These are phyloP conservation scores for Plebejus argus DNA, from an alignment of 2,888 invertebrate species.

Conservation along the genomic window DNA sequence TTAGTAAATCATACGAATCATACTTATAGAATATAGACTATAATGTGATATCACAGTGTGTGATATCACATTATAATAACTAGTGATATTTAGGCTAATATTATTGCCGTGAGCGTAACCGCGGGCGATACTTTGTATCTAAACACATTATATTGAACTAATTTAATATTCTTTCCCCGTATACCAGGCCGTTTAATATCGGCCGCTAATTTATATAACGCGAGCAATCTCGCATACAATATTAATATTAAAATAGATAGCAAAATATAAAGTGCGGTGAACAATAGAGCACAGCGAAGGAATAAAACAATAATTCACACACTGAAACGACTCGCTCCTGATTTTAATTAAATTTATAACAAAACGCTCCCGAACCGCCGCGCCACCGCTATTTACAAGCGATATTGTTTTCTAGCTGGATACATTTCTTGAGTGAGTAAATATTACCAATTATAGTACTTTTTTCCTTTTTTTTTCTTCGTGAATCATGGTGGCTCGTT, in stretches of 20 bases:
- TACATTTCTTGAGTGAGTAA: constrained; percentile 30
- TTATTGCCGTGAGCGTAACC: neutral
- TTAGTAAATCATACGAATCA: no score
- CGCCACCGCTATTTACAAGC: constrained; percentile 50
- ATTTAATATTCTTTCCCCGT: constrained; percentile 11
- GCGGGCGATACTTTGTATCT: neutral
- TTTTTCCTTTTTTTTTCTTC: no score
- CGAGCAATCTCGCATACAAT: constrained; percentile 15
- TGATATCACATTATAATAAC: no score
- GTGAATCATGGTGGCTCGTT: no score
- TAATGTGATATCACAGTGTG: no score
- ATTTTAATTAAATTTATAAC: constrained; percentile 59
- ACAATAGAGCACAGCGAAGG: constrained; percentile 28
- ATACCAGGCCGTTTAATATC: neutral
- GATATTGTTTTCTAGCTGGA: constrained; percentile 37
- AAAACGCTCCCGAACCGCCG: constrained; percentile 47
- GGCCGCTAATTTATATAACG: constrained; percentile 20
- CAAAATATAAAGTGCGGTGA: constrained; percentile 32
- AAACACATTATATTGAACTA: neutral
- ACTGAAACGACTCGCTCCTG: constrained; percentile 44
- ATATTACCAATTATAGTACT: constrained; percentile 7
- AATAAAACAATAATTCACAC: constrained; percentile 43
- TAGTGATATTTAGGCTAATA: neutral
- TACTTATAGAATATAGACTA: neutral
- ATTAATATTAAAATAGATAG: constrained; percentile 35